Conservation (phyloP, 2,797 vertebrate genomes). For the Atherinosoma microstoma region DNA sequence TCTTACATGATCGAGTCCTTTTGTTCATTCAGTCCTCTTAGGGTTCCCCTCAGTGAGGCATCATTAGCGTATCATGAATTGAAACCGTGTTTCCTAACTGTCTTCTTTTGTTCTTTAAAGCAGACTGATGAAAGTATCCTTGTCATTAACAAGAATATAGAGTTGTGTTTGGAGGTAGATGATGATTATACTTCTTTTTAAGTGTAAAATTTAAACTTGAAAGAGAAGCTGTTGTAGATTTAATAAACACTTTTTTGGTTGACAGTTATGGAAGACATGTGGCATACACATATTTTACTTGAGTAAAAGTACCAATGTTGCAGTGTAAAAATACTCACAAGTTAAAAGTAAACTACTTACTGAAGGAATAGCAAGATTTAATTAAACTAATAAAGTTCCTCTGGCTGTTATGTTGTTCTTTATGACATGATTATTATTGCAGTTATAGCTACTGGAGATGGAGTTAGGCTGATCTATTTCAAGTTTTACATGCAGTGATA, state of each 20-base stretch:
- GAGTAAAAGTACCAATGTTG: not conserved
- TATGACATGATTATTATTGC: conserved; percentile 9
- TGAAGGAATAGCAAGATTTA: not conserved
- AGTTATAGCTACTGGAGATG: not conserved
- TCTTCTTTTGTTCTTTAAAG: not conserved
- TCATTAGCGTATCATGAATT: conserved; percentile 13
- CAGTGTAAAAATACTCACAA: not conserved
- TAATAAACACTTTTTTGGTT: not conserved
- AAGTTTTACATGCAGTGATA: conserved; percentile 5
- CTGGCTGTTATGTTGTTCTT: conserved; percentile 2
- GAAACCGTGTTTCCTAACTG: not conserved
- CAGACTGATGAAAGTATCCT: not conserved
- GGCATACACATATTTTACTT: not conserved
- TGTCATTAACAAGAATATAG: not conserved
- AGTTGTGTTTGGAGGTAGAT: not conserved
- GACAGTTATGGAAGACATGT: not conserved
- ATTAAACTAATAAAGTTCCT: conserved; percentile 1
- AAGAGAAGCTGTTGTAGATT: not conserved
- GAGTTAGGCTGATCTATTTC: conserved; percentile 5
- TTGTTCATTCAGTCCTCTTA: conserved; percentile 6
- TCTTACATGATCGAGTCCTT: conserved; percentile 11
- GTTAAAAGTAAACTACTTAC: not conserved
- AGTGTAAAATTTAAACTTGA: not conserved
- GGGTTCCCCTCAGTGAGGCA: conserved; percentile 1
- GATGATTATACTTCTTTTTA: not conserved